Base-by-base conservation (phyloP, 2,888 invertebrate genomes). In the Pseudococcus jackbeardsleyi region DNA sequence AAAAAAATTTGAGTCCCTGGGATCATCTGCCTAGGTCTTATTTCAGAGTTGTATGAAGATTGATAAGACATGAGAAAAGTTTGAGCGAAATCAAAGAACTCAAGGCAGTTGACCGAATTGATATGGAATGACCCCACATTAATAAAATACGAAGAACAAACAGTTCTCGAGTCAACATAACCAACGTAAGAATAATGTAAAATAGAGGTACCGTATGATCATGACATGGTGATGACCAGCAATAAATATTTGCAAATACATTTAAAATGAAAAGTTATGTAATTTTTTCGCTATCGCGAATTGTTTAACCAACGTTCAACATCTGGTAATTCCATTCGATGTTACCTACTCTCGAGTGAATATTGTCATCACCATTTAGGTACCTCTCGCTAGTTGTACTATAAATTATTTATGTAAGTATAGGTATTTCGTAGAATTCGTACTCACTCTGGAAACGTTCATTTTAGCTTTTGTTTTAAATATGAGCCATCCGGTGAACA, bases 391-490 rank as follows among this genome's bases (percentile, higher is more conserved):
- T 12, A 12, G 50, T 0, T 50, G 50, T 17, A 15, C 26, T 33
- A 33, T n/a, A n/a, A n/a, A n/a, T n/a, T n/a, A 33, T 3, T 33
- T 33, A 50, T 46, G 12, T n/a, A 12, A 1, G 0, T 46, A 17
- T n/a, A 12, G 1, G 0, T 46, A 17, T 17, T 50, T 12, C 12
- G 8, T 46, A 5, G 46, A 11, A 72, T 33, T 33, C 26, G 33
- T 7, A 88, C 89, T 91, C 91, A 95, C 95, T 93, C 93, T 94
- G 50, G 93, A 94, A 94, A 96, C 94, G 89, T 94, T 93, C 22
- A 96, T 94, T 91, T 95, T 95, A 91, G 96, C 94, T 91, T 96
- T 95, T 42, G 95, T 96, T 92, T 96, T 96, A 91, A 96, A 96
- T 26, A 97, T 92, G 89, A 95, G 94, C 95, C 96, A 97, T 0